phyloP scores from a whole-genome alignment of 2,797 vertebrate species.

The Urosaurus nigricauda region DNA sequence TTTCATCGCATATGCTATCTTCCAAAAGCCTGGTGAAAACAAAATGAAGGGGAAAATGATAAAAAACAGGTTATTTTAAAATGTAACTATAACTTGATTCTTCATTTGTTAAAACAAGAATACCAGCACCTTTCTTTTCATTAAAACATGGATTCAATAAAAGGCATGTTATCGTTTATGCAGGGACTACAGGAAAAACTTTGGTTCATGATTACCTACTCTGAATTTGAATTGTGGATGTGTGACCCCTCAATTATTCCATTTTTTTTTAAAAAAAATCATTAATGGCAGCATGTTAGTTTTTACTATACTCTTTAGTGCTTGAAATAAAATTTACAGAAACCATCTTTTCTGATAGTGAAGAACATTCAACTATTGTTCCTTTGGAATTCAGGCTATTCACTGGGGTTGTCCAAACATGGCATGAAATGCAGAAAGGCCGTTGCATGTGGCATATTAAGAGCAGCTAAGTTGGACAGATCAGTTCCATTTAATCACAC shows the following conservation, averaged over 20 bases:
- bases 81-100: slow-evolving; percentile 20
- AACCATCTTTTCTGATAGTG: not conserved
- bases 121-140: not conserved
- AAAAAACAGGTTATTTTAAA: not conserved
- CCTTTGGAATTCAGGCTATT: not conserved
- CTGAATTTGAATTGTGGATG: not conserved
- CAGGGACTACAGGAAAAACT: not conserved
- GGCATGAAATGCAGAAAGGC: not conserved
- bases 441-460: not conserved
- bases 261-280: not conserved
- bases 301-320: not conserved
- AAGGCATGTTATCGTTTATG: not conserved
- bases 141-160: not conserved
- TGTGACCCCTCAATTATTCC: not conserved
- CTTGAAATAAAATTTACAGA: not conserved
- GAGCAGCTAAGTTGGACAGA: not conserved
- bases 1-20: slow-evolving; percentile 91
- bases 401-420: not conserved
- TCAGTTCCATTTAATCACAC: not conserved
- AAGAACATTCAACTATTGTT: slow-evolving; percentile 1
- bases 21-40: slow-evolving; percentile 84
- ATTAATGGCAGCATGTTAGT: not conserved
- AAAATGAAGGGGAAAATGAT: slow-evolving; percentile 60
- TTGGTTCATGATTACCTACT: no score
- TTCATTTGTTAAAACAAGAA: not conserved